Percentiles rank a stretch among this genome's conserved stretches.
phyloP scores from a whole-genome alignment of 2,113 vertebrate species.

The Clupea harengus region DNA sequence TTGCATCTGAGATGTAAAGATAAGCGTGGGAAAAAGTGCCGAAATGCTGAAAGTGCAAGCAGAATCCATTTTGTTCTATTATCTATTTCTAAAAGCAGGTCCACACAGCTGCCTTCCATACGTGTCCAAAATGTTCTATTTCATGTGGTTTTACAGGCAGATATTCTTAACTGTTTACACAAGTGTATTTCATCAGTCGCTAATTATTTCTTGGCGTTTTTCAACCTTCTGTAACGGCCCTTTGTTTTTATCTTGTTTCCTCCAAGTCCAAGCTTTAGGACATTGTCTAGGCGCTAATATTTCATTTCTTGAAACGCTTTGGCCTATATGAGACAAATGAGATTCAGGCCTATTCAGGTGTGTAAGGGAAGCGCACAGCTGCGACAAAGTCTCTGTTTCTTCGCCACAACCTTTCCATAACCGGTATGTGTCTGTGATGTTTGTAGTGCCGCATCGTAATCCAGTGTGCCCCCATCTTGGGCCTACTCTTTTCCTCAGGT shows the following conservation, averaged over 20 bases:
- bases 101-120: background rate
- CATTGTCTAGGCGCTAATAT: background rate
- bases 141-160: background rate
- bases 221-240: background rate
- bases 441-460: background rate
- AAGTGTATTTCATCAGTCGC: background rate
- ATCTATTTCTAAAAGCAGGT: background rate
- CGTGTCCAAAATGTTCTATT: background rate
- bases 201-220: background rate
- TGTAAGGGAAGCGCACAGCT: background rate
- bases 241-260: background rate
- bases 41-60: constrained; percentile 32
- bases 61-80: background rate
- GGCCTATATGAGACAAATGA: background rate
- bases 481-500: constrained; percentile 45
- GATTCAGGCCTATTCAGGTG: background rate
- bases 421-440: background rate
- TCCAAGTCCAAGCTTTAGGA: background rate
- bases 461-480: background rate
- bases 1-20: constrained; percentile 25
- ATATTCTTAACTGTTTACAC: background rate
- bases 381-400: background rate
- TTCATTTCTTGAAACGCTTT: background rate
- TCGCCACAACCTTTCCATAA: background rate
- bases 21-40: background rate